phyloP scores from a whole-genome alignment of 2,888 invertebrate genomes.

The Ochropleura leucogaster region DNA sequence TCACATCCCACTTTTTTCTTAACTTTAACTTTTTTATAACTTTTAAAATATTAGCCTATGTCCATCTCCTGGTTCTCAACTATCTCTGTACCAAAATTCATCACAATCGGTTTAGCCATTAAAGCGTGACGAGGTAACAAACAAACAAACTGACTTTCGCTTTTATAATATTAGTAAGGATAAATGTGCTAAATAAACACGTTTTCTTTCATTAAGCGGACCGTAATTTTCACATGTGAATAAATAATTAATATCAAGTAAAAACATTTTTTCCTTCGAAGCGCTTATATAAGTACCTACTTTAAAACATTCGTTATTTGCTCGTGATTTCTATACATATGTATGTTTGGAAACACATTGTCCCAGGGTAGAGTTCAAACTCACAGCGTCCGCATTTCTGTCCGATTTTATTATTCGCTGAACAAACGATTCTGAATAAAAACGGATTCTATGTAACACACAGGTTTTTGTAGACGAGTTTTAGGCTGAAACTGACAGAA shows the following conservation, averaged over 20 bases:
- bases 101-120: too few species aligned
- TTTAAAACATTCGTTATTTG: slow-evolving; percentile 19
- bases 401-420: slow-evolving; percentile 51
- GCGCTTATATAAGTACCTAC: not conserved
- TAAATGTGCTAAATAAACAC: too few species aligned
- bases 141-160: too few species aligned
- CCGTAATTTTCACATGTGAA: not conserved
- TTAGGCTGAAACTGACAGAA: slow-evolving; percentile 35
- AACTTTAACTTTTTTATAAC: too few species aligned
- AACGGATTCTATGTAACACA: slow-evolving; percentile 33
- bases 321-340: slow-evolving; percentile 25
- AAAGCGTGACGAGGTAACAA: too few species aligned
- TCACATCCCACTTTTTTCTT: too few species aligned
- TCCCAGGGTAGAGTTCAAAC: slow-evolving; percentile 41
- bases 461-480: slow-evolving; percentile 32
- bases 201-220: not conserved
- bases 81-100: too few species aligned
- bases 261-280: not conserved
- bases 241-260: not conserved
- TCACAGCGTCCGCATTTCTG: slow-evolving; percentile 30
- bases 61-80: too few species aligned
- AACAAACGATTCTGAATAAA: slow-evolving; percentile 48
- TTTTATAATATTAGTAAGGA: too few species aligned
- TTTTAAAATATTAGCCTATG: too few species aligned
- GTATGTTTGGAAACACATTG: slow-evolving; percentile 38